Evolutionary conservation across 1,140 invertebrate species (phyloP), one percentile per base, ranked within the genome.

Genomic region (Eurytemora carolleeae): DNA sequence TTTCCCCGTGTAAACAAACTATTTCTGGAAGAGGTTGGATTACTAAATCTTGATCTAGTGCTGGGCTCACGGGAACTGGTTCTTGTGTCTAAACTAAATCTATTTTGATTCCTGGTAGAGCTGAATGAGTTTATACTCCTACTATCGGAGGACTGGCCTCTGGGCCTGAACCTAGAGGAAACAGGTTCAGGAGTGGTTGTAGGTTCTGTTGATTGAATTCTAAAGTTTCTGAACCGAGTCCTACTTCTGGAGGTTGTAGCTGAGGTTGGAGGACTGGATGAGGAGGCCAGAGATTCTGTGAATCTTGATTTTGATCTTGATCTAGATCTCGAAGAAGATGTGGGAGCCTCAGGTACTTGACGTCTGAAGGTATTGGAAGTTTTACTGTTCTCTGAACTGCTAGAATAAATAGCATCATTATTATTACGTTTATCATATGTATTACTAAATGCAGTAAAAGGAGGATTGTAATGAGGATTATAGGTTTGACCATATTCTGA

Each of bases 401-500:
- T 55, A 57, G 53, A 56, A 62, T 25, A 62, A 20, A 56, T 23
- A 62, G 58, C 55, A 62, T 62, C 52, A 57, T 62, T n/a, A 62
- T 19, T 20, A 57, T 62, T 56, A 56, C 25, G 20, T 55, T 7
- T 20, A 12, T n/a, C 54, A 55, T 44, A 7, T 12, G 7, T 44
- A 44, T 44, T n/a, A 44, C 21, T n/a, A 22, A 57, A 57, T 1
- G 55, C 55, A 19, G 55, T 57, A 24, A 57, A 57, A 21, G 55
- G 55, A 23, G 55, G 55, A 24, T 57, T 57, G 55, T 19, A n/a
- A n/a, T n/a, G n/a, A n/a, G n/a, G n/a, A n/a, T n/a, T n/a, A n/a
- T n/a, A n/a, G n/a, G n/a, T n/a, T n/a, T n/a, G n/a, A n/a, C n/a
- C n/a, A n/a, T n/a, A n/a, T n/a, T n/a, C n/a, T 22, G 56, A 23